These are phyloP conservation scores for Lasius platythorax DNA, from an alignment of 2,888 invertebrate genomes.

Conservation along the genomic window DNA sequence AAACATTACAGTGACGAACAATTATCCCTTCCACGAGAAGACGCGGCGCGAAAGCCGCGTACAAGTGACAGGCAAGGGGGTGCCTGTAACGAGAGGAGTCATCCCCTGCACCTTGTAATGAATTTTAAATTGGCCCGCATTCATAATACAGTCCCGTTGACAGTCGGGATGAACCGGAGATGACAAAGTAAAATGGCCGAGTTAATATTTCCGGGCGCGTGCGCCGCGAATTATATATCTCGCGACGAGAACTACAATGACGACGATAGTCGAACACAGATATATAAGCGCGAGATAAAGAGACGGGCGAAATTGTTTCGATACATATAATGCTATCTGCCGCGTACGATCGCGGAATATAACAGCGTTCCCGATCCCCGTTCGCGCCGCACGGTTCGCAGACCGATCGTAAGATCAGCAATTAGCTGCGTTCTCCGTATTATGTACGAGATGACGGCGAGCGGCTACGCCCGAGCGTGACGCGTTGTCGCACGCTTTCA, in stretches of 20 bases:
- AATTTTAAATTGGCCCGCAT: constrained; percentile 85
- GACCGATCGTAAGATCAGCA: constrained; percentile 46
- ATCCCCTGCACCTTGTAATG: constrained; percentile 81
- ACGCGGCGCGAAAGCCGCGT: constrained; percentile 57
- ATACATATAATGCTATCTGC: constrained; percentile 49
- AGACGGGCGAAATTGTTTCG: constrained; percentile 31
- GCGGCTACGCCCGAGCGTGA: constrained; percentile 36
- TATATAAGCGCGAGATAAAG: constrained; percentile 37
- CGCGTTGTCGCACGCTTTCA: constrained; percentile 57
- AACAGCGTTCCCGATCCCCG: constrained; percentile 4
- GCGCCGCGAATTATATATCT: constrained; percentile 45
- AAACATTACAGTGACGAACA: constrained; percentile 83
- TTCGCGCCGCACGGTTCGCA: constrained; percentile 17
- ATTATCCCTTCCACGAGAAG: constrained; percentile 81
- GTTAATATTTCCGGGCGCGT: constrained; percentile 77
- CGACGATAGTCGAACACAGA: neutral
- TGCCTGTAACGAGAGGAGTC: constrained; percentile 62
- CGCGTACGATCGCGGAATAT: constrained; percentile 30
- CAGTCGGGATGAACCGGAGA: constrained; percentile 82
- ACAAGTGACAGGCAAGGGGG: constrained; percentile 77
- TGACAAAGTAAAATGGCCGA: constrained; percentile 83
- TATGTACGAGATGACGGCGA: constrained; percentile 27
- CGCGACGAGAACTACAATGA: constrained; percentile 1
- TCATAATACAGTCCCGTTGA: constrained; percentile 83
- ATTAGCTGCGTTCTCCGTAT: constrained; percentile 14